Evolutionary conservation across 2,888 invertebrate species (phyloP).

Genomic region (Dynastes tityus): DNA sequence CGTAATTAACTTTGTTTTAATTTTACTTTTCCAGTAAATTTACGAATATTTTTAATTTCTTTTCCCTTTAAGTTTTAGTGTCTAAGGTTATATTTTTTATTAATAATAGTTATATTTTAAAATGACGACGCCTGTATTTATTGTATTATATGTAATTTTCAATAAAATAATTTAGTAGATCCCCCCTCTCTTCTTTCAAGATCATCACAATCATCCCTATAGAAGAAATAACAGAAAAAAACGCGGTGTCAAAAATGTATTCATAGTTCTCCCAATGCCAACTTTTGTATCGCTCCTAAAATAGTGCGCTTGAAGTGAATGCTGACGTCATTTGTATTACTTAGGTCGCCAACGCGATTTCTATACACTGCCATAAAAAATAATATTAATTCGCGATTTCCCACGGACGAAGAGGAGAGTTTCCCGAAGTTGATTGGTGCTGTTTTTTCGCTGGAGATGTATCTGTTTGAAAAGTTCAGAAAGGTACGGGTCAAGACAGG

Average conservation of each 20-base stretch:
- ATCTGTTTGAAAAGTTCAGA: neutral
- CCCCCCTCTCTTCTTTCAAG: neutral
- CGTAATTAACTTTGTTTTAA: neutral
- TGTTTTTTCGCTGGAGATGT: neutral
- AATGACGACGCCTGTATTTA: conserved; percentile 37
- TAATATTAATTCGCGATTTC: conserved; percentile 41
- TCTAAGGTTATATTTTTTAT: conserved; percentile 30
- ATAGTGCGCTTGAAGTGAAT: conserved; percentile 59
- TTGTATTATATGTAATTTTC: conserved; percentile 45
- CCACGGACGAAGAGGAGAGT: conserved; percentile 9
- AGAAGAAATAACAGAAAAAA: conserved; percentile 22
- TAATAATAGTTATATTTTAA: neutral
- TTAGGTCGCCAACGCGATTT: conserved; percentile 56
- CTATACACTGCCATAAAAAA: conserved; percentile 47
- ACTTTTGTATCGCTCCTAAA: conserved; percentile 60
- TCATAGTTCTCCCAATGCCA: conserved; percentile 56
- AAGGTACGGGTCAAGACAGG: neutral
- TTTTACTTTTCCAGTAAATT: neutral
- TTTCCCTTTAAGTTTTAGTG: conserved; percentile 10
- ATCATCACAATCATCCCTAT: neutral
- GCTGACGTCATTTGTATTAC: conserved; percentile 59
- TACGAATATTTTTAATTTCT: neutral
- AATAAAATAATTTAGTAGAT: conserved; percentile 40
- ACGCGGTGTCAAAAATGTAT: conserved; percentile 44
- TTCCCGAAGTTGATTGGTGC: neutral